These are phyloP conservation scores for Harpegnathos saltator DNA, from an alignment of 1,140 invertebrate genomes.

Conservation along the genomic window DNA sequence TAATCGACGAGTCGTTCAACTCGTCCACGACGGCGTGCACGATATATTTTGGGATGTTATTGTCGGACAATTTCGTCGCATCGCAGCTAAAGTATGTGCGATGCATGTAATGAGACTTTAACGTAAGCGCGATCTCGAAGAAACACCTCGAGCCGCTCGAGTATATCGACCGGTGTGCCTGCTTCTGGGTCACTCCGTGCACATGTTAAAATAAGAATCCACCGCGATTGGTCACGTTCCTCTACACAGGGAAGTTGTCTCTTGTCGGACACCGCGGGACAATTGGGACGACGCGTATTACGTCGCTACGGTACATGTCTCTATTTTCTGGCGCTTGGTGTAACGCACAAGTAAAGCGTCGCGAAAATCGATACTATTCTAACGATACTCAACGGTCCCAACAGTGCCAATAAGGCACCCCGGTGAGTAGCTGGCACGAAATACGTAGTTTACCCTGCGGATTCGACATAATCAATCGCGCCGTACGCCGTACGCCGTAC, in stretches of 20 bases:
- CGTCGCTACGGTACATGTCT: no score
- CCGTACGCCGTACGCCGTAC: no score
- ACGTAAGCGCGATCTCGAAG: background rate
- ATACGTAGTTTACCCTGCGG: background rate
- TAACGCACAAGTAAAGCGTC: background rate
- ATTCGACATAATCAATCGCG: constrained; percentile 8
- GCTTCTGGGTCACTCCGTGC: constrained; percentile 23
- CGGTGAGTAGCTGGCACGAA: background rate
- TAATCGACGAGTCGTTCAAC: constrained; percentile 39
- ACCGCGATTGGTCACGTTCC: background rate
- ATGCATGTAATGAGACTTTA: background rate
- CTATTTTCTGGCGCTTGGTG: background rate
- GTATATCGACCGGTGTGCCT: background rate
- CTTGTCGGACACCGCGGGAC: constrained; percentile 5
- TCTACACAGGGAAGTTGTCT: background rate
- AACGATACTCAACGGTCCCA: background rate
- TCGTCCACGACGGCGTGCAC: background rate
- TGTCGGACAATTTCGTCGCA: background rate
- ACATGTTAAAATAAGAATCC: constrained; percentile 56
- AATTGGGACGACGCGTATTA: no score
- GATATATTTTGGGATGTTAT: constrained; percentile 11
- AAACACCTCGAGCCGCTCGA: background rate
- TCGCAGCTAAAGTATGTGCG: background rate
- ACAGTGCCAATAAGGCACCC: constrained; percentile 6
- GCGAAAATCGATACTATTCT: background rate